A percentile compares a stretch with the other conserved stretches of the same genome.
phyloP scores from a whole-genome alignment of 2,113 vertebrate genomes.

The Pedionomus torquatus region DNA sequence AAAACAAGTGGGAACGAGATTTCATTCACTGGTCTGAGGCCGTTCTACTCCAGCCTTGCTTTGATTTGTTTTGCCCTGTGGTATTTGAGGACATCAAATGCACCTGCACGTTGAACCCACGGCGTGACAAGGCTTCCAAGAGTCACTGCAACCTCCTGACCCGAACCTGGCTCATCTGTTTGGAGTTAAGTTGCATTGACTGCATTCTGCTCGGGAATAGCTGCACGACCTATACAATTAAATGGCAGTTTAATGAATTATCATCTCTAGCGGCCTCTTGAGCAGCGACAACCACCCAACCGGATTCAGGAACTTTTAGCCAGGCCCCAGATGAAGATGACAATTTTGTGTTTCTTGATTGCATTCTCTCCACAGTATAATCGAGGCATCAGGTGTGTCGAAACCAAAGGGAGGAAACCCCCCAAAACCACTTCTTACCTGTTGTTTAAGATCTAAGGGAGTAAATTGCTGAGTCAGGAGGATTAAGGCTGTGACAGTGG shows the following conservation, averaged over 20 bases:
- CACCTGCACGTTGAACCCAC: background rate
- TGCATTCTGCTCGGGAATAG: background rate
- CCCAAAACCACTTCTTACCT: background rate
- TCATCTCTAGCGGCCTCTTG: background rate
- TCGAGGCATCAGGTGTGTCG: background rate
- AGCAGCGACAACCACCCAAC: background rate
- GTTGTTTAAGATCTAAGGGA: background rate
- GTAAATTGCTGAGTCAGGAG: background rate
- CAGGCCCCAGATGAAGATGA: background rate
- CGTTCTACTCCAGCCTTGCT: background rate
- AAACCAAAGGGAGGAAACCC: background rate
- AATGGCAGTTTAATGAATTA: background rate
- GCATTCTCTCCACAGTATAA: background rate
- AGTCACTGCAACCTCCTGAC: background rate
- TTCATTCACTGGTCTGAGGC: background rate
- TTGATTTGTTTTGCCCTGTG: background rate
- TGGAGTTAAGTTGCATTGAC: background rate
- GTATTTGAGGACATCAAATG: background rate
- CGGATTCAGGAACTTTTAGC: background rate
- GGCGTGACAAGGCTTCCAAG: background rate
- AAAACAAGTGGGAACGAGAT: background rate
- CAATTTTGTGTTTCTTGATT: background rate
- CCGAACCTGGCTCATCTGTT: background rate
- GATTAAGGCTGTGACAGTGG: background rate
- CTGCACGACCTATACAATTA: background rate